phyloP scores from a whole-genome alignment of 2,888 invertebrate genomes.

The Parthenolecanium corni region DNA sequence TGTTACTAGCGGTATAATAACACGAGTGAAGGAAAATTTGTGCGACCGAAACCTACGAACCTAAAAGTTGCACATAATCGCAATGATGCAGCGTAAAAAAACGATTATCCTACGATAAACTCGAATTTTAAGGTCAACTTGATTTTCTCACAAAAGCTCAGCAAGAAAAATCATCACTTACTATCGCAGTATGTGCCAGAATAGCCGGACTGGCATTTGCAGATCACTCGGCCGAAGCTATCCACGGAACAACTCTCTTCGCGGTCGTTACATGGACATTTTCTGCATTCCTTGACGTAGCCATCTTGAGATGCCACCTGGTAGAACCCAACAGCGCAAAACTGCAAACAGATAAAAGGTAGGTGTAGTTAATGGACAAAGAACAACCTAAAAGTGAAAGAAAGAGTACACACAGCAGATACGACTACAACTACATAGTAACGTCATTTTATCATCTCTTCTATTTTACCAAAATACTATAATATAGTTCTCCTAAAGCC shows the following conservation, averaged over 20 bases:
- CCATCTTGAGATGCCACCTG: slow-evolving; percentile 42
- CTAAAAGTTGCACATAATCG: no score
- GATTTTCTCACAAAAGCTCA: no score
- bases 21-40: background rate
- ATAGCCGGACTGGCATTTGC: slow-evolving; percentile 59
- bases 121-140: no score
- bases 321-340: slow-evolving; percentile 59
- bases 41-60: background rate
- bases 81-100: no score
- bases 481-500: background rate
- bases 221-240: slow-evolving; percentile 49
- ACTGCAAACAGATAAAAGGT: no score
- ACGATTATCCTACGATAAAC: no score
- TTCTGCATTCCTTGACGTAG: slow-evolving; percentile 48
- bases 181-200: slow-evolving; percentile 54
- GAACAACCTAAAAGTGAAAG: background rate
- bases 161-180: no score
- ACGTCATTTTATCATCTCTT: no score
- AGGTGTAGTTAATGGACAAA: background rate
- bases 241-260: slow-evolving; percentile 52
- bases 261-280: slow-evolving; percentile 67
- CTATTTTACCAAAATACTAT: background rate
- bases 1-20: background rate
- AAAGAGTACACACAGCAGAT: no score
- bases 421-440: no score